These are phyloP conservation scores for Drosophila picticornis DNA, from an alignment of 2,888 invertebrate species.

Conservation along the genomic window DNA sequence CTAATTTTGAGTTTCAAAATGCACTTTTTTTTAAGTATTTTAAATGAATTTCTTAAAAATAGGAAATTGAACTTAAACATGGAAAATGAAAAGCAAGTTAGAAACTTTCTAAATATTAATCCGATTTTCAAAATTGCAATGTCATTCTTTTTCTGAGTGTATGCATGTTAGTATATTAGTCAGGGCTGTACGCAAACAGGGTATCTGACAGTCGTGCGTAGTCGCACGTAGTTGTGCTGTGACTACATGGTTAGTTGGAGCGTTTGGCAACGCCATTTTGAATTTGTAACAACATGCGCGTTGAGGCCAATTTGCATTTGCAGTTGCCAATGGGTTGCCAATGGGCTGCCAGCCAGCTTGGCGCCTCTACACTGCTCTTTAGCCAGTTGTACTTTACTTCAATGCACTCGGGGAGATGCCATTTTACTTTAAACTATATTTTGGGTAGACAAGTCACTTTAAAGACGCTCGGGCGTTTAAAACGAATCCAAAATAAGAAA, in stretches of 20 bases:
- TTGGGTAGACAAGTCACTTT: slow-evolving; percentile 26
- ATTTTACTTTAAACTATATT: slow-evolving; percentile 61
- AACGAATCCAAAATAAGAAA: slow-evolving; percentile 13
- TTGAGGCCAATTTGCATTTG: slow-evolving; percentile 77
- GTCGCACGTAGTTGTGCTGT: slow-evolving; percentile 1
- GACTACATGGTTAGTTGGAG: slow-evolving; percentile 70
- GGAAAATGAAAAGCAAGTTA: neutral
- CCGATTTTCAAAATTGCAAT: no score
- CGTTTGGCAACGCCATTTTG: slow-evolving; percentile 68
- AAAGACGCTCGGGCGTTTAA: slow-evolving; percentile 26
- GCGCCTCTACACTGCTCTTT: slow-evolving; percentile 23
- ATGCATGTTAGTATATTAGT: neutral
- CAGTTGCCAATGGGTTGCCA: slow-evolving; percentile 58
- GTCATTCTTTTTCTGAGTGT: neutral
- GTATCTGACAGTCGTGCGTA: neutral
- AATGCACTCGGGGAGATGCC: slow-evolving; percentile 51
- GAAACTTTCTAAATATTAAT: no score
- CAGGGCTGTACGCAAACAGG: neutral
- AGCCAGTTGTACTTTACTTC: slow-evolving; percentile 26
- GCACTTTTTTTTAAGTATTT: neutral
- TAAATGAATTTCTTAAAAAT: neutral
- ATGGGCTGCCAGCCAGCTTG: neutral
- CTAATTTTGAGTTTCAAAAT: neutral
- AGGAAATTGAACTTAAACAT: neutral
- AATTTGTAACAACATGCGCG: slow-evolving; percentile 80